These are phyloP conservation scores for Limosa lapponica DNA, from an alignment of 2,797 vertebrate species.

Conservation along the genomic window DNA sequence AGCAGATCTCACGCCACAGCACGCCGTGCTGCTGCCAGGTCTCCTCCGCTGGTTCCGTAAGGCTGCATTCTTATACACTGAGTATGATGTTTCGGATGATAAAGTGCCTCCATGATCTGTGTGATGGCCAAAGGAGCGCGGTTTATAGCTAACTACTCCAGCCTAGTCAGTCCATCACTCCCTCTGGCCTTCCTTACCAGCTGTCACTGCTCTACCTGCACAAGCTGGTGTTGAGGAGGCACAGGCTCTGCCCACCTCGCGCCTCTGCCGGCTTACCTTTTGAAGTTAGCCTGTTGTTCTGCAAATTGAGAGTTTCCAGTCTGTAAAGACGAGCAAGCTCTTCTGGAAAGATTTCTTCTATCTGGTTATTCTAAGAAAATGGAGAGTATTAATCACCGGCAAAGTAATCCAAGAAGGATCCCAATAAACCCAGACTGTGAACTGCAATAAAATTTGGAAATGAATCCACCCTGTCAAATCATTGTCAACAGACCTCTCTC, in stretches of 20 bases:
- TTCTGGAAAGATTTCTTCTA: constrained; percentile 88
- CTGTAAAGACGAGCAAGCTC: constrained; percentile 88
- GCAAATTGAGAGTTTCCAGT: constrained; percentile 94
- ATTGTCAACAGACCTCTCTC: background rate
- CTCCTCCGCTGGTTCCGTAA: constrained; percentile 36
- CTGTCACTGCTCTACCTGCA: background rate
- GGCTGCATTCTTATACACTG: constrained; percentile 55
- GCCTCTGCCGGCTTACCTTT: constrained; percentile 80
- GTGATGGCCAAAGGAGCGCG: constrained; percentile 9
- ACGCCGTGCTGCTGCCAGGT: constrained; percentile 45
- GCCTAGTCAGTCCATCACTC: background rate
- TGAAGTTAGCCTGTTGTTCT: constrained; percentile 95
- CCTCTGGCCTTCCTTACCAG: background rate
- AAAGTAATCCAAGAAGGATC: background rate
- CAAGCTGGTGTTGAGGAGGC: background rate
- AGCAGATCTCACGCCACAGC: constrained; percentile 34
- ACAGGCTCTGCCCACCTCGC: background rate
- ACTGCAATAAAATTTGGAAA: constrained; percentile 18
- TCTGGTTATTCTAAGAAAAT: constrained; percentile 90
- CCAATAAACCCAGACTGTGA: constrained; percentile 1
- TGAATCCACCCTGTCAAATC: background rate
- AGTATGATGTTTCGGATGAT: constrained; percentile 16
- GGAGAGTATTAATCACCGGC: constrained; percentile 49
- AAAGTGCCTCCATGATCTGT: constrained; percentile 30
- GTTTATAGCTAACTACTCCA: background rate